These are phyloP conservation scores for Dolichallabes microphthalmus DNA, from an alignment of 2,113 vertebrate species.

Conservation along the genomic window DNA sequence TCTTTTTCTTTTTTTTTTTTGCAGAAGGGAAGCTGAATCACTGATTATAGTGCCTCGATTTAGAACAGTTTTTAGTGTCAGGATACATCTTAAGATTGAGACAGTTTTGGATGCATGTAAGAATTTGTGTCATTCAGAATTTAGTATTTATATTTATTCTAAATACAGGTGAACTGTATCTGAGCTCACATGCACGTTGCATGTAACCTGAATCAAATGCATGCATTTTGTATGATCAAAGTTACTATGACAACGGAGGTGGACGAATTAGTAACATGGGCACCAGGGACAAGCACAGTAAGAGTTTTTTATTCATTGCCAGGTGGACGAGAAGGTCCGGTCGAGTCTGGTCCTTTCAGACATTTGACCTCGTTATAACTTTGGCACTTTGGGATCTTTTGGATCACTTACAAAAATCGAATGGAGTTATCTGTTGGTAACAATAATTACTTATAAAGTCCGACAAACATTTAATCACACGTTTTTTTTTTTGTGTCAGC, in stretches of 20 bases:
- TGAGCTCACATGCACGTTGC: background rate
- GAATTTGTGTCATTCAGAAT: background rate
- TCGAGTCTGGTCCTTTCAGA: background rate
- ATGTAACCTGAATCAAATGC: background rate
- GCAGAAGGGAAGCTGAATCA: background rate
- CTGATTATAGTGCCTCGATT: background rate
- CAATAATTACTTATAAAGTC: background rate
- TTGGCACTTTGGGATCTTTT: too few species aligned
- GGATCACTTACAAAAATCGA: background rate
- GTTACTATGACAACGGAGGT: background rate
- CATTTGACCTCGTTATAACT: background rate
- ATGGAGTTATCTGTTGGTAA: background rate
- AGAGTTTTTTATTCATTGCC: background rate
- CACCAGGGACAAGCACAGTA: background rate
- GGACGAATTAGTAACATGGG: background rate
- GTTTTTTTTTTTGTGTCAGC: background rate
- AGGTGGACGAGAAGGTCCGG: background rate
- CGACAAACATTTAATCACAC: background rate
- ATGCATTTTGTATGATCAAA: background rate
- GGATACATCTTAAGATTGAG: background rate
- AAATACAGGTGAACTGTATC: background rate
- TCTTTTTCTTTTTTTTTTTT: background rate
- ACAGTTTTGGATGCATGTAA: background rate
- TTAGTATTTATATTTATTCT: background rate
- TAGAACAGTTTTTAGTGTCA: background rate